Evolutionary conservation across 2,113 vertebrate species (phyloP).

Genomic region (Ciconia stormi): DNA sequence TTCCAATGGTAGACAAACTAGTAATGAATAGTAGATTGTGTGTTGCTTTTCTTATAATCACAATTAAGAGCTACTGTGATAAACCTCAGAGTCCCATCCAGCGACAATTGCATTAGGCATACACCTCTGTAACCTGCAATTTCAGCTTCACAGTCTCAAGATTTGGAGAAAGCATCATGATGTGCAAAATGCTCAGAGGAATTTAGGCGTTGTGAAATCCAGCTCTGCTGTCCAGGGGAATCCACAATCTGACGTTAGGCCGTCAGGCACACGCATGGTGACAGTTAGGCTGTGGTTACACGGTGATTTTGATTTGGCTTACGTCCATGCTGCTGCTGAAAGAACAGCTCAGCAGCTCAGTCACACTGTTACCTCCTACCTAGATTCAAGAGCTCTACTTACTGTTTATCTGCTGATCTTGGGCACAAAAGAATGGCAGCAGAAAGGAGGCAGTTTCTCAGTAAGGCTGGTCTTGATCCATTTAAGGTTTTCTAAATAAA

Average conservation of each 20-base stretch:
- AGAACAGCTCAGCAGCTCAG: background rate
- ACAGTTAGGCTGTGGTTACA: background rate
- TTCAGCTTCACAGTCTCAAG: background rate
- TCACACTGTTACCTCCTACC: background rate
- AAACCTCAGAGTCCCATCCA: background rate
- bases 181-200: background rate
- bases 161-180: background rate
- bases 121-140: background rate
- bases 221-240: background rate
- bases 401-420: background rate
- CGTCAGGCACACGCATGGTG: background rate
- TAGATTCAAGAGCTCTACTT: background rate
- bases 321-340: background rate
- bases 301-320: background rate
- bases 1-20: background rate
- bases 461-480: background rate
- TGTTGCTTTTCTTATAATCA: background rate
- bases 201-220: background rate
- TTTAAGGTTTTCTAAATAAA: background rate
- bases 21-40: background rate
- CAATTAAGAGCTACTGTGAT: background rate
- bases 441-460: background rate
- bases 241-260: background rate
- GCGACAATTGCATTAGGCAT: fast-evolving
- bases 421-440: background rate